These are phyloP conservation scores for Pseudocheirus occidentalis DNA, from an alignment of 2,797 vertebrate genomes.

Conservation along the genomic window DNA sequence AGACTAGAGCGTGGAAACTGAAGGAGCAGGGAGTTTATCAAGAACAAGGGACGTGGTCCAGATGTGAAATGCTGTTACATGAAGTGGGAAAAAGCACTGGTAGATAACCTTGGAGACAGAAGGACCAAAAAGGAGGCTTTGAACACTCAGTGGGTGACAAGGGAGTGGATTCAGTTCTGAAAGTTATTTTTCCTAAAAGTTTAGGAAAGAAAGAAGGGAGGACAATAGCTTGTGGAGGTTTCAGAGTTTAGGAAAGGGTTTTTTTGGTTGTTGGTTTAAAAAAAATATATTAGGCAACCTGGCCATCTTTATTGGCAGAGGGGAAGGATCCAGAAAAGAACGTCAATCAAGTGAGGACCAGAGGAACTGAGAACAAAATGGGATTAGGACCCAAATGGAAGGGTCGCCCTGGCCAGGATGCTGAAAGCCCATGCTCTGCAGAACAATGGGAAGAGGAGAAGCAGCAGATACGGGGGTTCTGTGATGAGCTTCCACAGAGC, in stretches of 20 bases:
- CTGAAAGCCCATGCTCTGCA: background rate
- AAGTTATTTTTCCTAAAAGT: background rate
- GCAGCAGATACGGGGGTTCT: background rate
- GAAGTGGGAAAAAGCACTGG: background rate
- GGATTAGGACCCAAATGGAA: no score
- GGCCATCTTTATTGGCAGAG: background rate
- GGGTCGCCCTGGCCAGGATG: background rate
- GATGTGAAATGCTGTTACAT: background rate
- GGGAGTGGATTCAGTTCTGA: background rate
- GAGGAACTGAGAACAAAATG: background rate
- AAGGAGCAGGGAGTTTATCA: background rate
- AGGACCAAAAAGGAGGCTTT: background rate
- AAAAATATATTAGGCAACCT: background rate
- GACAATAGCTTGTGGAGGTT: background rate
- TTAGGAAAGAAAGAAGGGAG: background rate
- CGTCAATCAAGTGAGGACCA: background rate
- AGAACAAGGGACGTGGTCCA: background rate
- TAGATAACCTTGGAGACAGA: background rate
- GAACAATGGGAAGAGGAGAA: background rate
- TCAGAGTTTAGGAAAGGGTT: background rate
- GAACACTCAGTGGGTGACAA: background rate
- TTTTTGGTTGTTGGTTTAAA: background rate
- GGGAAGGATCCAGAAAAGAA: background rate
- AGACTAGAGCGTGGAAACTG: background rate
- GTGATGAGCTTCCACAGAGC: background rate